These are phyloP conservation scores for Semaprochilodus insignis DNA, from an alignment of 2,797 vertebrate genomes.

Conservation along the genomic window DNA sequence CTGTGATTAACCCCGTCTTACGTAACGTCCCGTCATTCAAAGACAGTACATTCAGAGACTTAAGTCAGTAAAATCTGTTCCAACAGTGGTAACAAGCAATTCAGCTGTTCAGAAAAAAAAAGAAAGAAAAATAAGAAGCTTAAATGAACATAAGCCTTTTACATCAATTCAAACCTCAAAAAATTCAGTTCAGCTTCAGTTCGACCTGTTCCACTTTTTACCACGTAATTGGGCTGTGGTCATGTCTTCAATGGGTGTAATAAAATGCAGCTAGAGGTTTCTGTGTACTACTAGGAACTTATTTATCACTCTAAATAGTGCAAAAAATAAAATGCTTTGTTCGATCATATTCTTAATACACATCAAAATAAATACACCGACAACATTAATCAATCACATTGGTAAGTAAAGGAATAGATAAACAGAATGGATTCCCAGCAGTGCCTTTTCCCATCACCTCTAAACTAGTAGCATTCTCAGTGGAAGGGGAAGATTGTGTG, in stretches of 20 bases:
- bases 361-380: not conserved
- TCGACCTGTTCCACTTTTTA: too few relatives aligned
- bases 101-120: too few relatives aligned
- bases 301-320: too few relatives aligned
- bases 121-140: not conserved
- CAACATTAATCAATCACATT: not conserved
- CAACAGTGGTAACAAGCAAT: too few relatives aligned
- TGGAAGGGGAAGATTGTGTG: not conserved
- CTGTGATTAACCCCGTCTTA: not conserved
- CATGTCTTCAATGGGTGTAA: not conserved
- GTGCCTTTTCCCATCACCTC: not conserved
- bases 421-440: not conserved
- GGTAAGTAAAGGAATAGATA: not conserved
- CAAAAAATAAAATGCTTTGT: too few relatives aligned
- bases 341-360: too few relatives aligned
- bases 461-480: not conserved
- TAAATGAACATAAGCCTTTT: not conserved
- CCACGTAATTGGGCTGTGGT: not conserved
- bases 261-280: not conserved
- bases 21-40: not conserved
- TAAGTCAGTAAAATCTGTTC: too few relatives aligned
- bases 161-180: not conserved
- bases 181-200: too few relatives aligned
- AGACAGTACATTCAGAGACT: not conserved
- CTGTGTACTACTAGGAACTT: too few relatives aligned